A percentile compares a stretch with the other conserved stretches of the same genome.
Conservation (phyloP, 1,140 invertebrate species). For the Zaprionus tsacasi region DNA sequence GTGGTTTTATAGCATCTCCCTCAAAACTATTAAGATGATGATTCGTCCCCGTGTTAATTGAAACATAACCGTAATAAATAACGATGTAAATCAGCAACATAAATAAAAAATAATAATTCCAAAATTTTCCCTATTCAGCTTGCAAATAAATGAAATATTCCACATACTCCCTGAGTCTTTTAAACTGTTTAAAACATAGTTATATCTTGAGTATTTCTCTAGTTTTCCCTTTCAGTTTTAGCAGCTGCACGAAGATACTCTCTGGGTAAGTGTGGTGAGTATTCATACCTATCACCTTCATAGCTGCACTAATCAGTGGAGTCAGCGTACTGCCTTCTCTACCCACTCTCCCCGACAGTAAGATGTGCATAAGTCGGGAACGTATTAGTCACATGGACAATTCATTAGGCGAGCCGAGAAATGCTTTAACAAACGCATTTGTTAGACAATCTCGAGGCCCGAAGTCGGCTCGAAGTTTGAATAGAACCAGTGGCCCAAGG, state of each 20-base stretch:
- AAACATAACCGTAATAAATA: background rate
- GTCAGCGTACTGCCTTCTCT: background rate
- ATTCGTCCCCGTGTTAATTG: background rate
- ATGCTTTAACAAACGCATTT: slow-evolving; percentile 35
- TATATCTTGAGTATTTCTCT: background rate
- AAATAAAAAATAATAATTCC: background rate
- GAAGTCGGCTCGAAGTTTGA: too few species aligned
- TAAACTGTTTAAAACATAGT: background rate
- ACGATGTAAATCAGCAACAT: background rate
- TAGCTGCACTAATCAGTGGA: background rate
- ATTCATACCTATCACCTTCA: too few species aligned
- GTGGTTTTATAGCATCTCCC: background rate
- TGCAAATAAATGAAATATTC: background rate
- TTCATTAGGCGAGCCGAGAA: slow-evolving; percentile 29
- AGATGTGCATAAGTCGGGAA: slow-evolving; percentile 1
- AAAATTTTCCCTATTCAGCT: background rate
- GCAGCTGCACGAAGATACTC: background rate
- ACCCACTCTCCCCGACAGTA: too few species aligned
- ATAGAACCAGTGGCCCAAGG: too few species aligned
- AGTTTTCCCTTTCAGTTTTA: background rate
- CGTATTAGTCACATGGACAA: slow-evolving; percentile 4
- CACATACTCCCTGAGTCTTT: background rate
- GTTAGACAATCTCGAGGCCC: slow-evolving; percentile 30
- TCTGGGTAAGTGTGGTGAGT: background rate
- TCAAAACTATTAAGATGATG: background rate